Conservation (phyloP, 1,140 invertebrate genomes). For the Ridgeia piscesae region DNA sequence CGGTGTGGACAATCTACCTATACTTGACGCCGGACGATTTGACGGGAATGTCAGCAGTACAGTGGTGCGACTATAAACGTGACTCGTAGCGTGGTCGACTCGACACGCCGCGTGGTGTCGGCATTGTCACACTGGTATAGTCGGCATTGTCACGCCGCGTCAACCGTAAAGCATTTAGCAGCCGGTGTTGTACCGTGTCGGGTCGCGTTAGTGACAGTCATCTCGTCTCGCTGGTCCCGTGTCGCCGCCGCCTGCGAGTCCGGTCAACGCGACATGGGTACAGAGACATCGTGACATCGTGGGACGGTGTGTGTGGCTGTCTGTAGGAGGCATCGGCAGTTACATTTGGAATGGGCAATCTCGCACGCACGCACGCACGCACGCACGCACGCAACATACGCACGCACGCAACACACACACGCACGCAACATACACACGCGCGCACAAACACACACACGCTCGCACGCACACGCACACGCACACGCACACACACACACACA, state of each 20-base stretch:
- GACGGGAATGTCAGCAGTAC: background rate
- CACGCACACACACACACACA: no score
- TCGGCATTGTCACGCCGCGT: background rate
- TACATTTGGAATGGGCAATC: no score
- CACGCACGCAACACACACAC: no score
- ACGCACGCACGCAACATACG: no score
- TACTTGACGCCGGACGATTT: background rate
- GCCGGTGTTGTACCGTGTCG: background rate
- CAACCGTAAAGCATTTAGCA: background rate
- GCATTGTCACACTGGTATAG: background rate
- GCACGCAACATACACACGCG: no score
- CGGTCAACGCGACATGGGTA: no score
- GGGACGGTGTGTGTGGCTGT: no score
- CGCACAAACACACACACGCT: no score
- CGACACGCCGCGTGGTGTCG: background rate
- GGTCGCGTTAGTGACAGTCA: background rate
- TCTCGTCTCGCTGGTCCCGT: background rate
- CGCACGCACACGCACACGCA: no score
- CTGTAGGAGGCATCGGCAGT: no score
- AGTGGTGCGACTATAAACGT: background rate
- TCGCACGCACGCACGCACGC: no score
- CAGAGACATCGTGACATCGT: no score
- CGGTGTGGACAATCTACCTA: background rate
- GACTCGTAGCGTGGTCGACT: background rate
- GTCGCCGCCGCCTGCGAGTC: background rate